phyloP scores from a whole-genome alignment of 2,888 invertebrate species.

The Hemistola chrysoprasaria region DNA sequence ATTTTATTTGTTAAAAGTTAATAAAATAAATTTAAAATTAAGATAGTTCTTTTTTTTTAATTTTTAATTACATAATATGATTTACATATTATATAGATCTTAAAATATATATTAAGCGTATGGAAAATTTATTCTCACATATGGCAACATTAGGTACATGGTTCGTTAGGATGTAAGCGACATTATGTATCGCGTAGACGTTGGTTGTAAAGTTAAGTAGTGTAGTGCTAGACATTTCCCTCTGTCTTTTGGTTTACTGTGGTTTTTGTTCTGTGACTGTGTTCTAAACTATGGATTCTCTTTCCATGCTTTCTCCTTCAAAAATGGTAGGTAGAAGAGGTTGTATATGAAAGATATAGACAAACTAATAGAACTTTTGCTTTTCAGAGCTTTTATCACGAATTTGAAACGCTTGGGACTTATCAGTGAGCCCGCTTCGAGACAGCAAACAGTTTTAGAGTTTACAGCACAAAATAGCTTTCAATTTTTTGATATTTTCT shows the following conservation, averaged over 20 bases:
- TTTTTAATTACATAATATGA: too few relatives aligned
- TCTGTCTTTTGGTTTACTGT: slow-evolving; percentile 41
- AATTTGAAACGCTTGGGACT: slow-evolving; percentile 32
- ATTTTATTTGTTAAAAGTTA: too few relatives aligned
- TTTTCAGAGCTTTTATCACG: slow-evolving; percentile 34
- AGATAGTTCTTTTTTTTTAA: too few relatives aligned
- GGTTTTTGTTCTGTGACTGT: slow-evolving; percentile 44
- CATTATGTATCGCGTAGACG: slow-evolving; percentile 5
- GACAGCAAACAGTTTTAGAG: slow-evolving; percentile 10
- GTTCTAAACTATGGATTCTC: slow-evolving; percentile 74
- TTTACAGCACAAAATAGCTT: slow-evolving; percentile 25
- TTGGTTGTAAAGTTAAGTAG: slow-evolving; percentile 8
- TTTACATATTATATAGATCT: too few relatives aligned
- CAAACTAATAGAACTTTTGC: slow-evolving; percentile 36
- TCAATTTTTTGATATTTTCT: slow-evolving; percentile 20
- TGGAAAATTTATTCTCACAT: too few relatives aligned
- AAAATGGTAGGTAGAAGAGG: slow-evolving; percentile 82
- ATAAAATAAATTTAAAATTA: too few relatives aligned
- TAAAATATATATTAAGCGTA: too few relatives aligned
- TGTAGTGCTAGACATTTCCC: slow-evolving; percentile 19
- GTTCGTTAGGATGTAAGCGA: not conserved
- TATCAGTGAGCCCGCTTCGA: slow-evolving; percentile 26
- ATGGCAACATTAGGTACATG: slow-evolving; percentile 9
- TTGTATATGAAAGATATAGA: slow-evolving; percentile 75
- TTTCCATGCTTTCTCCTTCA: slow-evolving; percentile 81